phyloP scores from a whole-genome alignment of 1,140 invertebrate species.

The Popillia japonica region DNA sequence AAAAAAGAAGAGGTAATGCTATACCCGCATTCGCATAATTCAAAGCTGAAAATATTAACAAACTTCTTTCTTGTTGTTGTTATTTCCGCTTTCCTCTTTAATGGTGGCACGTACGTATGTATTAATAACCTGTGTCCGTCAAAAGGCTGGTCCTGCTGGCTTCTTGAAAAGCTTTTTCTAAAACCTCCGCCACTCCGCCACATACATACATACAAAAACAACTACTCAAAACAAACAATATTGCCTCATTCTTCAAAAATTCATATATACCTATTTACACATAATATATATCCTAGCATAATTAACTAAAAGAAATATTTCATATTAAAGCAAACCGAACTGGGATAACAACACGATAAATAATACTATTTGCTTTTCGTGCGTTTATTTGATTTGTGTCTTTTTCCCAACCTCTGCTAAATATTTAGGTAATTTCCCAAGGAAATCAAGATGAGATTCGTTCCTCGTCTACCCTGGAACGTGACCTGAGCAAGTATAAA shows the following conservation, averaged over 20 bases:
- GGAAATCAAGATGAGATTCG: conserved; percentile 36
- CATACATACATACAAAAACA: conserved; percentile 36
- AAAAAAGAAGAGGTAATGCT: conserved; percentile 68
- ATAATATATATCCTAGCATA: conserved; percentile 3
- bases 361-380: conserved; percentile 2
- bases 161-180: conserved; percentile 92
- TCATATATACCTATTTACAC: conserved; percentile 40
- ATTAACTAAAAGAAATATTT: not conserved
- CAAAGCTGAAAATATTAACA: conserved; percentile 21
- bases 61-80: conserved; percentile 39
- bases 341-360: not conserved
- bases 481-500: conserved; percentile 25
- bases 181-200: conserved; percentile 54
- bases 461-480: conserved; percentile 20
- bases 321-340: conserved; percentile 8
- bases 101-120: conserved; percentile 45
- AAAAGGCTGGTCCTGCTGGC: conserved; percentile 81
- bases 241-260: conserved; percentile 54
- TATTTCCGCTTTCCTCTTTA: conserved; percentile 40
- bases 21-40: not conserved
- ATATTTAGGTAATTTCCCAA: conserved; percentile 41
- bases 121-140: conserved; percentile 4
- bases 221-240: conserved; percentile 43
- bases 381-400: conserved; percentile 36
- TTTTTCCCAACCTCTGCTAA: conserved; percentile 41